Base-by-base conservation (phyloP, 53 echinoderm and acorn worm genomes). In the Pentamera pediparva region DNA sequence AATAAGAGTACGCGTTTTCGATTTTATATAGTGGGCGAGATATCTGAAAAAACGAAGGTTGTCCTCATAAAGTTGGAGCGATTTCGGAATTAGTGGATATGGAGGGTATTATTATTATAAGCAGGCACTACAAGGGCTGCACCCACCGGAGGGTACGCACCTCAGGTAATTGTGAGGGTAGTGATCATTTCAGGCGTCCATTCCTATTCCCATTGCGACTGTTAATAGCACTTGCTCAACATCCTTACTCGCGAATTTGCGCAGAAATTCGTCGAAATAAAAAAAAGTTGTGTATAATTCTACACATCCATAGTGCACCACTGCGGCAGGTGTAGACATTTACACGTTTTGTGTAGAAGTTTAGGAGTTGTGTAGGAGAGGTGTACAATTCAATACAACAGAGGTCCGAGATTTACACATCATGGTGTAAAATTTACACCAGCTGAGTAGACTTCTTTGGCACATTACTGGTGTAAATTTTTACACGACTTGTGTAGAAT, bases 11-110 rank as follows among this genome's bases (percentile, higher is more conserved):
- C 17, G n/a, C 29, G 3, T 29, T 12, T 48, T 49, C 32, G 50
- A 43, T 69, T 69, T 69, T 26, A 69, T 30, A 31, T 69, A 49
- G 49, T 22, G 24, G 48, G 30, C 49, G 17, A 69, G 48, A 25
- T n/a, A 69, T 26, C 70, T 48, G 48, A 69, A 48, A 20, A 69
- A 19, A 49, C 70, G 48, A 45, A 69, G 48, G 21, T 69, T 30
- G 29, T 69, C 70, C n/a, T 25, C 30, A 25, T 21, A 5, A 4
- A 64, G 27, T 8, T 12, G 19, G 13, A 37, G n/a, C 37, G 65
- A 63, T 64, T 39, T 37, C 37, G 39, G 37, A 39, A 56, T 17
- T 1, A 69, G 43, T 25, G 29, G 70, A 45, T 49, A 69, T 49
- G 27, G 6, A 17, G 49, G 30, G 43, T 69, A 9, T 48, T 51